Base-by-base conservation (phyloP, 2,888 invertebrate genomes). In the Chelonus formosanus region DNA sequence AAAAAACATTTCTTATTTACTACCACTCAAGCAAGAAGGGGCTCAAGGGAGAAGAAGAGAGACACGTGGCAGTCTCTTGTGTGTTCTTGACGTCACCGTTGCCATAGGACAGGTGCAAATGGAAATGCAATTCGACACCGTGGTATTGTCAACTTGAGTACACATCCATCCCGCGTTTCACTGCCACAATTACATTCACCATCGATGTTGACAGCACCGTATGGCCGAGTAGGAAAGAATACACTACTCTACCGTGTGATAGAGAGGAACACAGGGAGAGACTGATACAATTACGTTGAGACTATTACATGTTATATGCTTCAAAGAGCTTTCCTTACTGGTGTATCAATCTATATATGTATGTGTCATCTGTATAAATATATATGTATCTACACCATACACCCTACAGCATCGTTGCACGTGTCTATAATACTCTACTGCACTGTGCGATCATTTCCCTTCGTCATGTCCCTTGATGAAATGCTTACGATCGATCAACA, bases 121-220 rank as follows among this genome's bases (percentile, higher is more conserved):
- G 52, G 44, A 57, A 52, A 50, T n/a, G 64, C 45, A 58, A 65
- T 59, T 66, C 45, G 62, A 66, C 56, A 66, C 56, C 32, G n/a
- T 43, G 34, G 34, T 36, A 58, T 57, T 64, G 64, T 65, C 54
- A 54, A 60, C 32, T 35, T 10, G 35, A 43, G 50, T 59, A 59
- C 59, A 59, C 47, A 52, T 36, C 35, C 36, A 40, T 58, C 34
- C 31, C 8, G 31, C 32, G 32, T 54, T 50, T 45, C 48, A 36
- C 60, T 47, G 48, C 61, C 62, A 61, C 67, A 65, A 70, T 75
- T 70, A 70, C 54, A 72, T 71, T 71, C 67, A 69, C 44, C 57
- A 62, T 65, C 67, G 67, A 67, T 61, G 62, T 60, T 69, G 70
- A 71, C 65, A 59, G 63, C 67, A 52, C 71, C 71, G 70, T 73